These are phyloP conservation scores for Pogoniulus pusillus DNA, from an alignment of 2,797 vertebrate genomes.

Conservation along the genomic window DNA sequence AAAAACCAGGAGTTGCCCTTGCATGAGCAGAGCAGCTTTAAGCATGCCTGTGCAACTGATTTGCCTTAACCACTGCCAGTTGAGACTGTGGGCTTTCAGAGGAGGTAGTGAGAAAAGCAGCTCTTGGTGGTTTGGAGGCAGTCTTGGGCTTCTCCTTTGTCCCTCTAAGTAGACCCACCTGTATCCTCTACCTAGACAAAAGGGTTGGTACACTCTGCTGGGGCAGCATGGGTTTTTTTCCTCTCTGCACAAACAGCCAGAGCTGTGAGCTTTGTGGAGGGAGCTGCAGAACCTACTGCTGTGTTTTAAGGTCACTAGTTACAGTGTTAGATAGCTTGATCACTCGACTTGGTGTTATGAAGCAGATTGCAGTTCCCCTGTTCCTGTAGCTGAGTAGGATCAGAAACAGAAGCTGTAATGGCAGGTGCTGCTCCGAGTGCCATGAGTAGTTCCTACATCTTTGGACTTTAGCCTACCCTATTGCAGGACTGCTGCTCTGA, in stretches of 20 bases:
- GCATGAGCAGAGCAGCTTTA: background rate
- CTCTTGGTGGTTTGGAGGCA: background rate
- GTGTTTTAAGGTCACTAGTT: background rate
- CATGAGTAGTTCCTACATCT: background rate
- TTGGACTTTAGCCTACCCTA: rapidly evolving
- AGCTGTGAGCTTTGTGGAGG: background rate
- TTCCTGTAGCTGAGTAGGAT: background rate
- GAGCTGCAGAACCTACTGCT: background rate
- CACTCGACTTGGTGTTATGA: background rate
- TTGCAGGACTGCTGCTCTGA: background rate
- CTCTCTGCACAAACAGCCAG: background rate
- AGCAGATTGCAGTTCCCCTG: background rate
- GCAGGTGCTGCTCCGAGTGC: background rate
- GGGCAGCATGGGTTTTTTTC: background rate
- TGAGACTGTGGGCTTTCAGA: background rate
- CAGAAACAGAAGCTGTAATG: background rate
- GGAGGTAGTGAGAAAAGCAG: background rate
- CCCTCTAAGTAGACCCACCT: background rate
- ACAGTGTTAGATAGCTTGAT: background rate
- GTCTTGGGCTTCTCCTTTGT: background rate
- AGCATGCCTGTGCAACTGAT: background rate
- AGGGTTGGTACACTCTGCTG: background rate
- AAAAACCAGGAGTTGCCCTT: background rate
- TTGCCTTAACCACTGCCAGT: background rate
- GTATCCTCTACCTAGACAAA: background rate